Percentiles rank a stretch among this genome's conserved stretches.
Conservation (phyloP, 92 coral and sea anemone species). For the Palythoa caribaeorum region DNA sequence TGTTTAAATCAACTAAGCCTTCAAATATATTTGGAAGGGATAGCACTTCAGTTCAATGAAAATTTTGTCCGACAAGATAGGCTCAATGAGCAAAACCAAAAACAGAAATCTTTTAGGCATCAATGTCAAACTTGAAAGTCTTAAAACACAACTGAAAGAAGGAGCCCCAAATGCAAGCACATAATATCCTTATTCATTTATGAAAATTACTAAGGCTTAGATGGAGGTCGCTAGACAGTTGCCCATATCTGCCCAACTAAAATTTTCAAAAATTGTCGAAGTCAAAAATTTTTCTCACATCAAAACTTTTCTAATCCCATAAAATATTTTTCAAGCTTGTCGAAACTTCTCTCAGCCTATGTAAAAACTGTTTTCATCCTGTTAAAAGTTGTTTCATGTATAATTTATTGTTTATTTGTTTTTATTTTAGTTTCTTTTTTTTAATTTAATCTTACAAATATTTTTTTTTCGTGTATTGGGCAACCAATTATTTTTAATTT, state of each 20-base stretch:
- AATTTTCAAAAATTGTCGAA: background rate
- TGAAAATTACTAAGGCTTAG: slow-evolving; percentile 7
- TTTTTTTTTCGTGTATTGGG: background rate
- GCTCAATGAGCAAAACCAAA: background rate
- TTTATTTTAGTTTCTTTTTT: slow-evolving; percentile 1
- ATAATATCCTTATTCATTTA: slow-evolving; percentile 8
- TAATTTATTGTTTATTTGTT: slow-evolving; percentile 7
- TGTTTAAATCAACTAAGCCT: slow-evolving; percentile 10
- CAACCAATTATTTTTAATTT: background rate
- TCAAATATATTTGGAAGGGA: slow-evolving; percentile 3
- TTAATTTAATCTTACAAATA: background rate
- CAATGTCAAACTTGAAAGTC: slow-evolving; percentile 1
- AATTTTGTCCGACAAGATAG: slow-evolving; percentile 1
- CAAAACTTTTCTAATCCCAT: slow-evolving; percentile 1
- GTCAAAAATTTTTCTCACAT: slow-evolving; percentile 1
- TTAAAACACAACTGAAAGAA: slow-evolving; percentile 3
- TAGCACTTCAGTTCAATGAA: slow-evolving; percentile 3
- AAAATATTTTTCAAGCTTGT: background rate
- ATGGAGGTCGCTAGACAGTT: background rate
- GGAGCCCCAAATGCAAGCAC: slow-evolving; percentile 9
- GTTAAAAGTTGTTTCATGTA: slow-evolving; percentile 4
- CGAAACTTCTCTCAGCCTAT: slow-evolving; percentile 4
- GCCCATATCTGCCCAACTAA: slow-evolving; percentile 8
- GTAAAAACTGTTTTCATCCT: slow-evolving; percentile 7
- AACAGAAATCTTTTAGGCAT: slow-evolving; percentile 10